Conservation (phyloP, 2,797 vertebrate genomes). For the Acanthopagrus latus region DNA sequence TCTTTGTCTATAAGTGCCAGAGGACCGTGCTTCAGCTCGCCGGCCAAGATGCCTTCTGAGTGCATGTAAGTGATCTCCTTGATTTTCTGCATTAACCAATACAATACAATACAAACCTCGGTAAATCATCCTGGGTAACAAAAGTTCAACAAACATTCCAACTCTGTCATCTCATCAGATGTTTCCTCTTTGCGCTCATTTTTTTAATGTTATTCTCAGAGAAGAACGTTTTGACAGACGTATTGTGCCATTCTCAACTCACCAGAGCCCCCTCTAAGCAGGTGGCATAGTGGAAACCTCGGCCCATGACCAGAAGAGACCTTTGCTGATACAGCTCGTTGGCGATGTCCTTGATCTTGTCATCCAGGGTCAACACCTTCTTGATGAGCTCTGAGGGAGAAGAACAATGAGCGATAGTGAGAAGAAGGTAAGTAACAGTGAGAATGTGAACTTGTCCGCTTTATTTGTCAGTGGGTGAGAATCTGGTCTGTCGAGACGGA, state of each 20-base stretch:
- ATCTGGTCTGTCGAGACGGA: neutral
- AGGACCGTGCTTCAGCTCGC: conserved; percentile 96
- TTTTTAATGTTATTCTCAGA: neutral
- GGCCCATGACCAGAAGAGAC: conserved; percentile 96
- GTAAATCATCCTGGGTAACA: neutral
- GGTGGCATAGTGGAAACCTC: conserved; percentile 96
- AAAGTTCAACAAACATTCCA: neutral
- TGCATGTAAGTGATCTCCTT: conserved; percentile 99
- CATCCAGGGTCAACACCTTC: conserved; percentile 91
- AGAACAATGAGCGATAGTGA: neutral
- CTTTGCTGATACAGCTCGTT: conserved; percentile 92
- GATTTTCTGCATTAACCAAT: conserved; percentile 89
- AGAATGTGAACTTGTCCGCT: neutral
- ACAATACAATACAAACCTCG: conserved; percentile 11
- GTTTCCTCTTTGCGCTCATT: neutral
- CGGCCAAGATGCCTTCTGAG: conserved; percentile 96
- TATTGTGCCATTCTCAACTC: conserved; percentile 63
- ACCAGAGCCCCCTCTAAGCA: conserved; percentile 98
- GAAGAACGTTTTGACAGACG: neutral
- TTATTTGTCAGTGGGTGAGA: neutral
- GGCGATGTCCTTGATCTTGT: conserved; percentile 91
- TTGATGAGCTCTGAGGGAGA: conserved; percentile 89
- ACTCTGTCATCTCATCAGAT: neutral
- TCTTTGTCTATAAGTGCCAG: conserved; percentile 94
- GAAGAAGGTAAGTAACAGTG: neutral